Evolutionary conservation across 2,888 invertebrate species (phyloP).

Genomic region (Notocelia uddmanniana): DNA sequence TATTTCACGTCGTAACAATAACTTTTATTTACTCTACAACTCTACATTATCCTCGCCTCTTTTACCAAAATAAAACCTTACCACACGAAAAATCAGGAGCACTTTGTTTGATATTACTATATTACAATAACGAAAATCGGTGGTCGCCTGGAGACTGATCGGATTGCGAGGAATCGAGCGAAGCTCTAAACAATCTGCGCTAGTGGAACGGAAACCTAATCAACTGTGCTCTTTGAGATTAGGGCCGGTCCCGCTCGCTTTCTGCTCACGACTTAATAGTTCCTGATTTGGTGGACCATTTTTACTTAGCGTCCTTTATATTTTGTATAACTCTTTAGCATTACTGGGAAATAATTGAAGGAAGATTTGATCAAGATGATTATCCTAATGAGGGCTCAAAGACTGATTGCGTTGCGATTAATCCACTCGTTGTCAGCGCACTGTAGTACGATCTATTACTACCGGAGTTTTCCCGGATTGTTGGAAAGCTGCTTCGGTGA

Average conservation of each 20-base stretch:
- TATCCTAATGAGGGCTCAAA: not conserved
- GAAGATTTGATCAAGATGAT: not conserved
- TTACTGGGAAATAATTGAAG: not conserved
- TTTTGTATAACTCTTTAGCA: not conserved
- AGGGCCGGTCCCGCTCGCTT: not conserved
- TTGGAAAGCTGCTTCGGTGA: too few relatives aligned
- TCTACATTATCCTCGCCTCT: not conserved
- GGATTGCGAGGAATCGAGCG: conserved; percentile 11
- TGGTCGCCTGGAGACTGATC: not conserved
- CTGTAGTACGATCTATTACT: too few relatives aligned
- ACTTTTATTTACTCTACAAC: not conserved
- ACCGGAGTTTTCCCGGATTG: too few relatives aligned
- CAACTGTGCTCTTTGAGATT: conserved; percentile 11
- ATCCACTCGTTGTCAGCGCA: too few relatives aligned
- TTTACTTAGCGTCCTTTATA: not conserved
- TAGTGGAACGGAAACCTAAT: conserved; percentile 30
- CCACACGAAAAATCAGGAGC: not conserved
- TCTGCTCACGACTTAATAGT: conserved; percentile 2
- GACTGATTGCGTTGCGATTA: too few relatives aligned
- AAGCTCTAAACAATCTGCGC: conserved; percentile 19
- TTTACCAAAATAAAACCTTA: conserved; percentile 21
- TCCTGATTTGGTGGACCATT: not conserved
- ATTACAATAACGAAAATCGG: conserved; percentile 5
- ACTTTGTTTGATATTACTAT: conserved; percentile 23
- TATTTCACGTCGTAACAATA: conserved; percentile 5